These are phyloP conservation scores for Corythaixoides concolor DNA, from an alignment of 2,113 vertebrate genomes.

Conservation along the genomic window DNA sequence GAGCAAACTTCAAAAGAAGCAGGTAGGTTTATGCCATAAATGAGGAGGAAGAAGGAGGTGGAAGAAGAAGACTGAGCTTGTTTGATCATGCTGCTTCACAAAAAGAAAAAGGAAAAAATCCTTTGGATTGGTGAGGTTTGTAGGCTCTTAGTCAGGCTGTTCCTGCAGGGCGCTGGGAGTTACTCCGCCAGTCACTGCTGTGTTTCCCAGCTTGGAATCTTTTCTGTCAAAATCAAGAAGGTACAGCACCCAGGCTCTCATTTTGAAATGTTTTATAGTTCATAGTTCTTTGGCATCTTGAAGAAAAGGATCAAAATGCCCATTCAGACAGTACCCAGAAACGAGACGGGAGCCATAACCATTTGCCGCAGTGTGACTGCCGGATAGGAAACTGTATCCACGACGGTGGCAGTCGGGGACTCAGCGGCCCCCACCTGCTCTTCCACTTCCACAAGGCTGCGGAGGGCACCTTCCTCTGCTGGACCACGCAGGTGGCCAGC, in stretches of 20 bases:
- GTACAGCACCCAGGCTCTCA: neutral
- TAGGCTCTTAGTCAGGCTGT: neutral
- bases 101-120: neutral
- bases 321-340: neutral
- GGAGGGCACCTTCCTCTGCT: neutral
- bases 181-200: neutral
- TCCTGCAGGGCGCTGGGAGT: neutral
- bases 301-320: neutral
- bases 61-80: neutral
- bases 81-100: neutral
- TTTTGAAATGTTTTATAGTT: neutral
- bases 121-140: neutral
- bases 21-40: neutral
- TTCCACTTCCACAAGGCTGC: fast-evolving
- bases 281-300: neutral
- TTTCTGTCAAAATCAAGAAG: neutral
- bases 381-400: fast-evolving
- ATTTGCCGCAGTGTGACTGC: fast-evolving
- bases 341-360: neutral
- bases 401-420: fast-evolving
- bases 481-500: neutral
- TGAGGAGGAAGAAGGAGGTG: neutral
- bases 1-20: neutral
- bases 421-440: neutral
- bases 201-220: neutral